These are phyloP conservation scores for Hemichromis elongatus DNA, from an alignment of 2,113 vertebrate genomes.

Conservation along the genomic window DNA sequence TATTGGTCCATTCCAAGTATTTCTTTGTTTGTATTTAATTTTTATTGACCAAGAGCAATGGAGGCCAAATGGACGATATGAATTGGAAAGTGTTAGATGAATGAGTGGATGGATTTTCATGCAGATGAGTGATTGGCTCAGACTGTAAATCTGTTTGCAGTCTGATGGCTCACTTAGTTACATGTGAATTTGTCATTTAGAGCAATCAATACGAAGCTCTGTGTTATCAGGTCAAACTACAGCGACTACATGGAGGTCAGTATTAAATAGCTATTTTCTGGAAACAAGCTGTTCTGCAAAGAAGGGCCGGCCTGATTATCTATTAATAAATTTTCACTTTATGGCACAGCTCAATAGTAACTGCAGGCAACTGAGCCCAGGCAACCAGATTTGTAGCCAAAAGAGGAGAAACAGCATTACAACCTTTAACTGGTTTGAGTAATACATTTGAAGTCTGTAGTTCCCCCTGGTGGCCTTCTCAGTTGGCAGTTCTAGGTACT, in stretches of 20 bases:
- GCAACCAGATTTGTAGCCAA: neutral
- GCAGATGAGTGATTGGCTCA: neutral
- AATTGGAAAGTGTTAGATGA: neutral
- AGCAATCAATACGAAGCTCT: neutral
- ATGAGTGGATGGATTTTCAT: neutral
- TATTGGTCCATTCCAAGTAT: neutral
- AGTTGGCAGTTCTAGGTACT: neutral
- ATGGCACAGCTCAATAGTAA: neutral
- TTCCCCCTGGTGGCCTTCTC: neutral
- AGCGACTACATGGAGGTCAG: neutral
- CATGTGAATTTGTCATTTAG: neutral
- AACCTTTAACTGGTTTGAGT: neutral
- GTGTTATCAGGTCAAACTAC: conserved; percentile 4
- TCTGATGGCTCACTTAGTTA: neutral
- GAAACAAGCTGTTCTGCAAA: neutral
- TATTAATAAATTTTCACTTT: neutral
- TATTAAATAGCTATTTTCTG: neutral
- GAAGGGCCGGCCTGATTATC: neutral
- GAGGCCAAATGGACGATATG: neutral
- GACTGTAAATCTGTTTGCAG: neutral
- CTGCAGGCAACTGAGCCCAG: neutral
- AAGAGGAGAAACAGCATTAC: neutral
- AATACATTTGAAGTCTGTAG: neutral
- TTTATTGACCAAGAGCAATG: neutral
- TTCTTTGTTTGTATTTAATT: neutral